Evolutionary conservation across 1,140 invertebrate genomes (phyloP).

Genomic region (Caenorhabditis briggsae): DNA sequence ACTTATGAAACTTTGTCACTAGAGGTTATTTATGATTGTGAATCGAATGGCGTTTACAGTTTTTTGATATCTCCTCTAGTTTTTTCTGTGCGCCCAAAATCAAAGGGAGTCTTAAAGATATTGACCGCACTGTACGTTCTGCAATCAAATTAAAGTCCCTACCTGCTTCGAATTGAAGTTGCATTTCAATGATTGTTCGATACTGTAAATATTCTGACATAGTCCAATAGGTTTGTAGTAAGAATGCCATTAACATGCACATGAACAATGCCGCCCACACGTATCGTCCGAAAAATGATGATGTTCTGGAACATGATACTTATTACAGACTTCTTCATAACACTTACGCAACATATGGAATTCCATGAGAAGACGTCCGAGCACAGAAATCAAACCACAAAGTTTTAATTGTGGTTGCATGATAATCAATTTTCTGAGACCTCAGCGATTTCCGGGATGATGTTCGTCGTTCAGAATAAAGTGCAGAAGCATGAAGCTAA

Average conservation of each 20-base stretch:
- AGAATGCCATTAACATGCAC: conserved; percentile 71
- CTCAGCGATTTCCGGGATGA: conserved; percentile 22
- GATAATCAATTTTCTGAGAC: conserved; percentile 60
- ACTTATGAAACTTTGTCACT: no score
- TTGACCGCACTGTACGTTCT: no score
- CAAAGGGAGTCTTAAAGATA: no score
- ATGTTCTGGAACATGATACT: conserved; percentile 67
- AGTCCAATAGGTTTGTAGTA: conserved; percentile 76
- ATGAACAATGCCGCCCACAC: conserved; percentile 72
- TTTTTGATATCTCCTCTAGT: no score
- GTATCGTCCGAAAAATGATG: conserved; percentile 74
- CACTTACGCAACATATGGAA: conserved; percentile 75
- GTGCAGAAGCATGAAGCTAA: neutral
- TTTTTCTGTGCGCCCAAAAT: no score
- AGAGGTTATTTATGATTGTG: no score
- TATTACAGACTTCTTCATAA: neutral
- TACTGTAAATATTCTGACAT: conserved; percentile 76
- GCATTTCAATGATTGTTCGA: conserved; percentile 78
- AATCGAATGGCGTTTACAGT: no score
- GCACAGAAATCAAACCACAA: conserved; percentile 76
- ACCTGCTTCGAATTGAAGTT: conserved; percentile 77
- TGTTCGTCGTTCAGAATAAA: neutral
- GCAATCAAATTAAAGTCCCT: neutral
- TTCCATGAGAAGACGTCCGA: conserved; percentile 76
- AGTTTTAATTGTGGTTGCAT: conserved; percentile 70